Evolutionary conservation across 2,113 vertebrate species (phyloP).

Genomic region (Etheostoma spectabile): DNA sequence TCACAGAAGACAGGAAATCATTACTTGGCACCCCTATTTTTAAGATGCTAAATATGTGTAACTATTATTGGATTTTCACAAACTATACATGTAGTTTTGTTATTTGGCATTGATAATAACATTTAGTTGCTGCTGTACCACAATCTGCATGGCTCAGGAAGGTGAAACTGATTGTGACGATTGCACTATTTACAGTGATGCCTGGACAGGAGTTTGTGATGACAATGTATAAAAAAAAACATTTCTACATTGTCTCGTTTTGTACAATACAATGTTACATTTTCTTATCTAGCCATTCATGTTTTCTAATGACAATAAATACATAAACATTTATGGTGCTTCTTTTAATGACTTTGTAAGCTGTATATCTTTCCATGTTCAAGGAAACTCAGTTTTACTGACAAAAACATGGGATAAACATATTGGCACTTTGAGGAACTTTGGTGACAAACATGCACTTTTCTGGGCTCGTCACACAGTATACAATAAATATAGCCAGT

Average conservation of each 20-base stretch:
- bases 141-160: conserved; percentile 60
- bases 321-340: not conserved
- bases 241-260: conserved; percentile 35
- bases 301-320: conserved; percentile 66
- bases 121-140: conserved; percentile 23
- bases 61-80: conserved; percentile 1
- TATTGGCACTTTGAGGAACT: conserved; percentile 12
- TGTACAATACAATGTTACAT: conserved; percentile 35
- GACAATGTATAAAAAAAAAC: not conserved
- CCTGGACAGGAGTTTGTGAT: not conserved
- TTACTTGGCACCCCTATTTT: not conserved
- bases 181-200: conserved; percentile 53
- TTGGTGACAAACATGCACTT: not conserved
- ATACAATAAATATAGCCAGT: not conserved
- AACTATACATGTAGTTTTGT: conserved; percentile 8
- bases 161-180: conserved; percentile 17
- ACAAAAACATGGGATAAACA: not conserved
- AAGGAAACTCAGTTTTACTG: not conserved
- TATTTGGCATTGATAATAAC: conserved; percentile 3
- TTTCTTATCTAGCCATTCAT: conserved; percentile 26
- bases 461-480: not conserved
- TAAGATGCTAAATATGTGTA: not conserved
- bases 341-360: conserved; percentile 1
- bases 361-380: not conserved
- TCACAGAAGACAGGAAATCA: not conserved